A percentile compares a stretch with the other conserved stretches of the same genome.
Conservation (phyloP, 2,888 invertebrate genomes). For the Aphidoletes aphidimyza region DNA sequence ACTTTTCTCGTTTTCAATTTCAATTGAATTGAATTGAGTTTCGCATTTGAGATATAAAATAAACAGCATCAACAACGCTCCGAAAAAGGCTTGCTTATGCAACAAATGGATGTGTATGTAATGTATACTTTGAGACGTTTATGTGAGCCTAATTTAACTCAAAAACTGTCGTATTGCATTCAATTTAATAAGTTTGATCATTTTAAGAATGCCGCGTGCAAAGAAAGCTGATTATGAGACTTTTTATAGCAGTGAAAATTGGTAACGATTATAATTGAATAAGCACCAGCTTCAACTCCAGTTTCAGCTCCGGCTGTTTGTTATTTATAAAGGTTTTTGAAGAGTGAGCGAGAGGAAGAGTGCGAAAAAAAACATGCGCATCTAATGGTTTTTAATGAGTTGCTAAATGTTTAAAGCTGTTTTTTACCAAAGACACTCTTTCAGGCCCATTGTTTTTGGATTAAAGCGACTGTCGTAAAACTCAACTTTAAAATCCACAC, state of each 20-base stretch:
- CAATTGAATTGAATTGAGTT: background rate
- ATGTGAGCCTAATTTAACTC: background rate
- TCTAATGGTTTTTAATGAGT: slow-evolving; percentile 2
- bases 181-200: background rate
- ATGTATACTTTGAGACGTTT: background rate
- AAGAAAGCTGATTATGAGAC: background rate
- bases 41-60: background rate
- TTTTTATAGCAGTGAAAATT: background rate
- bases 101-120: background rate
- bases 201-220: background rate
- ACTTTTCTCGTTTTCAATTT: background rate
- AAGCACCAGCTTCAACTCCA: background rate
- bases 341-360: background rate
- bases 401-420: no score
- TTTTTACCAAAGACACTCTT: background rate
- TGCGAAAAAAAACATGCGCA: background rate
- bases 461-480: background rate
- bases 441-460: background rate
- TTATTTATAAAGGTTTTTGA: no score
- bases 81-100: background rate
- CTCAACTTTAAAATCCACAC: background rate
- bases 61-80: no score
- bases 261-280: slow-evolving; percentile 20
- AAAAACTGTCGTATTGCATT: background rate
- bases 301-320: no score